Evolutionary conservation across 2,888 invertebrate genomes (phyloP).

Genomic region (Dinocampus coccinellae): DNA sequence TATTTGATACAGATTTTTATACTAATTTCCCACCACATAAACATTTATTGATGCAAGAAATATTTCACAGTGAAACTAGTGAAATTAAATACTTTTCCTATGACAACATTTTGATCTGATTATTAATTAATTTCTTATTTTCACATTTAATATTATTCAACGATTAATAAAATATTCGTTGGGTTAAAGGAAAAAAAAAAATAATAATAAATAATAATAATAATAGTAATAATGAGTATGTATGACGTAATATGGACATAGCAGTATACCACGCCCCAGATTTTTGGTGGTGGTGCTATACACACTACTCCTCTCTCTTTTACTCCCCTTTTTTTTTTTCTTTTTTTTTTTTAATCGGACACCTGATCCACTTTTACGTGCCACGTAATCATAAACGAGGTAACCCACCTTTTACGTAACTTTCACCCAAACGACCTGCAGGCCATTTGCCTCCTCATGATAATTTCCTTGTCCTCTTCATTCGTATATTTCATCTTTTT

Average conservation of each 20-base stretch:
- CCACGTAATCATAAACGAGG: constrained; percentile 40
- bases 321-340: no score
- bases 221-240: no score
- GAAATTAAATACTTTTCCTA: neutral
- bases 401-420: constrained; percentile 37
- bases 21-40: neutral
- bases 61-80: neutral
- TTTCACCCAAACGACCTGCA: constrained; percentile 40
- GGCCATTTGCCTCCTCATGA: constrained; percentile 28
- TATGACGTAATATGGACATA: constrained; percentile 34
- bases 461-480: constrained; percentile 22
- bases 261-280: constrained; percentile 46
- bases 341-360: constrained; percentile 37
- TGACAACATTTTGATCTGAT: neutral
- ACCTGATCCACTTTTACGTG: constrained; percentile 50
- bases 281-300: constrained; percentile 41
- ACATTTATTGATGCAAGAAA: neutral
- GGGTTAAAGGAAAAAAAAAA: neutral
- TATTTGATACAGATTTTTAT: constrained; percentile 11
- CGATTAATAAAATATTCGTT: neutral
- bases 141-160: neutral
- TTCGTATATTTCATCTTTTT: constrained; percentile 10
- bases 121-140: neutral
- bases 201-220: no score
- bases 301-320: constrained; percentile 1